Evolutionary conservation across 2,888 invertebrate species (phyloP).

Genomic region (Trachelus troglodyta): DNA sequence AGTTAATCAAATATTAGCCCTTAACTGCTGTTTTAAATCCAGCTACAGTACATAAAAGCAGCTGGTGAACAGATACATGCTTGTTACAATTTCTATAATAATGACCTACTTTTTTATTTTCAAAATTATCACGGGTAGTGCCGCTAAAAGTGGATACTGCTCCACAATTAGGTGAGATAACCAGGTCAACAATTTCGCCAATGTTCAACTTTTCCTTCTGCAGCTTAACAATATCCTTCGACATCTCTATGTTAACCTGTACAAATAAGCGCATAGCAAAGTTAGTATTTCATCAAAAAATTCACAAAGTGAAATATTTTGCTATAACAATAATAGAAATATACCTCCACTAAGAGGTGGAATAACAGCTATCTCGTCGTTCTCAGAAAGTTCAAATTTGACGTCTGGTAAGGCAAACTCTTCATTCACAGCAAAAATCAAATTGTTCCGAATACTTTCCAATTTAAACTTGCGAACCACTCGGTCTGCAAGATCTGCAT

Average conservation of each 20-base stretch:
- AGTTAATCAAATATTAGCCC: conserved; percentile 7
- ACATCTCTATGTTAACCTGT: conserved; percentile 54
- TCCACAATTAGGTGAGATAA: conserved; percentile 81
- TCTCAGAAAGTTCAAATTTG: conserved; percentile 71
- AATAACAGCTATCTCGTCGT: conserved; percentile 90
- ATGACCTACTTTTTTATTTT: conserved; percentile 75
- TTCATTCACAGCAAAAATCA: conserved; percentile 88
- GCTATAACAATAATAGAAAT: conserved; percentile 28
- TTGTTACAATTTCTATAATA: neutral
- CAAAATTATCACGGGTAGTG: conserved; percentile 86
- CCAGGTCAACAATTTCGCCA: conserved; percentile 75
- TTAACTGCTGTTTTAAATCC: neutral
- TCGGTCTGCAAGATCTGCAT: conserved; percentile 71
- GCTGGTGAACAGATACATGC: neutral
- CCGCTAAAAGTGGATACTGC: conserved; percentile 92
- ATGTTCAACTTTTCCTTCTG: conserved; percentile 76
- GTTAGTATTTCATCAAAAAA: neutral
- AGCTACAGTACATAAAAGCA: neutral
- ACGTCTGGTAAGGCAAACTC: conserved; percentile 73
- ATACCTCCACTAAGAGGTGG: conserved; percentile 95
- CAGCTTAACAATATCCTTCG: conserved; percentile 79
- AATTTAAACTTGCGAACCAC: conserved; percentile 76
- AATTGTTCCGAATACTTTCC: conserved; percentile 74
- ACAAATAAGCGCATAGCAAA: conserved; percentile 7
- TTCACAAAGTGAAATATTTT: neutral